Base-by-base conservation (phyloP, 2,797 vertebrate species). In the Acanthornis magna region DNA sequence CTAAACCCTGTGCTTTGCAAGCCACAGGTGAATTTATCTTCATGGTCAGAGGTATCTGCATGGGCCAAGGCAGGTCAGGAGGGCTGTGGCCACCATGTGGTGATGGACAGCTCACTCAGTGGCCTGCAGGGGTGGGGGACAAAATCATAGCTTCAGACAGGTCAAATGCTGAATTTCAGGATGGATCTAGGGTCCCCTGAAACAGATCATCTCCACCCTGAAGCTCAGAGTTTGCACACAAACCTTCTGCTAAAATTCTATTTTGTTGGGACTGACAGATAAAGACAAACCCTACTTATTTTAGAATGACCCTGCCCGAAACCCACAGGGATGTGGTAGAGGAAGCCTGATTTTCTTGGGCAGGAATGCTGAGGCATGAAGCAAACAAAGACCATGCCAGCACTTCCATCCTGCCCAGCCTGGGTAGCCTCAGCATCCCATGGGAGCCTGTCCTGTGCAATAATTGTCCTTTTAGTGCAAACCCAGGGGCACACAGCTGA, bases 401-500 rank as follows among this genome's bases (percentile, higher is more conserved):
- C 42, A 43, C 42, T 18, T 43, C 42, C 42, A 43, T 43, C 42
- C 42, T 43, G 42, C 42, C 50, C 84, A 54, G 43, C 29, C 81
- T 61, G 68, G 50, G 34, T 62, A 88, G 23, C 23, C 45, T 67
- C 74, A 43, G 77, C 74, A 60, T 4, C 57, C 25, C 66, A n/a
- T 0, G 0, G 48, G 17, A 89, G 19, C 57, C 57, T 30, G 36
- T 15, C 5, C 36, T 6, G 6, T 4, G 3, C 40, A 60, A 3
- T 9, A 25, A 45, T 29, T 3, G 5, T 2, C 16, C 16, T 16
- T 73, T 68, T 23, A 65, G 13, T 32, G 13, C 2, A 61, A 93
- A 55, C 63, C 21, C 34, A 12, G 34, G 0, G n/a, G 25, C 34
- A 84, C 38, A 34, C 0, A 1, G 54, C 23, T 65, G 88, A 75